Evolutionary conservation across 2,888 invertebrate species (phyloP), one percentile per base, ranked within the genome.

Genomic region (Aethes cnicana): DNA sequence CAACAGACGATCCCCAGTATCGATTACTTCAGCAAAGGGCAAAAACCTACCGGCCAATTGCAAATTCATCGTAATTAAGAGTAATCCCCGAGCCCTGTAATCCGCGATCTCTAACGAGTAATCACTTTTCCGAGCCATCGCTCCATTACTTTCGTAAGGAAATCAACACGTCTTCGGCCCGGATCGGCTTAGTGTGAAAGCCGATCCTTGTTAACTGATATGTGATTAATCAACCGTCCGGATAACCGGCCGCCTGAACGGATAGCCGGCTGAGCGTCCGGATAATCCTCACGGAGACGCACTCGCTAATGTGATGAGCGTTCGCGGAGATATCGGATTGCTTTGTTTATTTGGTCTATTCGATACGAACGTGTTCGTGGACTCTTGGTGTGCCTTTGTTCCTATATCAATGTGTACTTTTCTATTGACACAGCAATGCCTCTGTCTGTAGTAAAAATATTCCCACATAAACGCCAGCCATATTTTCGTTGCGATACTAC

Each of bases 161-260:
- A 64, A 66, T 66, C 57, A 59, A 61, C 64, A 63, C 66, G 60
- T 69, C 68, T 70, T 73, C 67, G 61, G 62, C 64, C 62, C 63
- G 61, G 62, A 64, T 54, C 48, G 57, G 58, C 56, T 65, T 68
- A 66, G 65, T 63, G 68, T 65, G 74, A 66, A 71, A 72, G 67
- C 68, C 62, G 66, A 72, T 70, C 64, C 71, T 61, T 59, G 74
- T 70, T 74, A 78, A 69, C 76, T 77, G 78, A 79, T 79, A 78
- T 74, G 76, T 77, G 76, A 77, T 77, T 82, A 80, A 77, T 79
- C 76, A 77, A 70, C 67, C 63, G 62, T 63, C 62, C 57, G 6
- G 6, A 3, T 20, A 11, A 8, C 4, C n/a, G n/a, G n/a, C n/a
- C n/a, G n/a, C n/a, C n/a, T n/a, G 9, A 36, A 6, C 26, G 9